A percentile compares a stretch with the other conserved stretches of the same genome.
phyloP scores from a whole-genome alignment of 1,140 invertebrate genomes.

The Eufriesea mexicana region DNA sequence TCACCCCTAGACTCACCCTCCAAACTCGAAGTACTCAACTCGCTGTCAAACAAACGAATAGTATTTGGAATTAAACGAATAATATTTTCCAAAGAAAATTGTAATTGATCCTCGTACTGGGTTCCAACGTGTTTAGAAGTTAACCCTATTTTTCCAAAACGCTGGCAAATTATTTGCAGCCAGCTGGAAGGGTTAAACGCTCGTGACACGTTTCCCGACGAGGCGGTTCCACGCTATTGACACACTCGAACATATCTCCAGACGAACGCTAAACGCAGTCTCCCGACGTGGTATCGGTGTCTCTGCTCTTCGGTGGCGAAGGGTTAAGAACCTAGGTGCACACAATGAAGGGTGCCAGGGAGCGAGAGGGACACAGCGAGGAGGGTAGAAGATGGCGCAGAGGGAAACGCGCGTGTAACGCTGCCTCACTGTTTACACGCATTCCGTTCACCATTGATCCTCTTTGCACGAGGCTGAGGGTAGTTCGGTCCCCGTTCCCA shows the following conservation, averaged over 20 bases:
- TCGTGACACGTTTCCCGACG: neutral
- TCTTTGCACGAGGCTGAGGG: constrained; percentile 55
- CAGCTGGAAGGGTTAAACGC: neutral
- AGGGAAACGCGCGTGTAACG: constrained; percentile 30
- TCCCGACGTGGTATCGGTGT: neutral
- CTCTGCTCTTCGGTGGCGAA: neutral
- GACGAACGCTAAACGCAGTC: constrained; percentile 42
- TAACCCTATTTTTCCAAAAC: no score
- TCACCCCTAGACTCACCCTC: no score
- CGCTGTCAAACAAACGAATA: no score
- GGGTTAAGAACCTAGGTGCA: neutral
- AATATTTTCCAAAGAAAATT: neutral
- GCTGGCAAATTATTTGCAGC: neutral
- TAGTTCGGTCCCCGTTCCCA: constrained; percentile 61
- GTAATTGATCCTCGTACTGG: no score
- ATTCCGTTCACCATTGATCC: constrained; percentile 70
- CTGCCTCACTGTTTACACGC: constrained; percentile 65
- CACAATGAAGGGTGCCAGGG: neutral
- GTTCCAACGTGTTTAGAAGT: no score
- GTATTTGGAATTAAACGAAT: no score
- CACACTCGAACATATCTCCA: constrained; percentile 20
- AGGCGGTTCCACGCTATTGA: constrained; percentile 19
- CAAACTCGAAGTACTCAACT: no score
- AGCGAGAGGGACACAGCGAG: neutral
- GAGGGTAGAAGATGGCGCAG: neutral